These are phyloP conservation scores for Listronotus oregonensis DNA, from an alignment of 1,140 invertebrate species.

Conservation along the genomic window DNA sequence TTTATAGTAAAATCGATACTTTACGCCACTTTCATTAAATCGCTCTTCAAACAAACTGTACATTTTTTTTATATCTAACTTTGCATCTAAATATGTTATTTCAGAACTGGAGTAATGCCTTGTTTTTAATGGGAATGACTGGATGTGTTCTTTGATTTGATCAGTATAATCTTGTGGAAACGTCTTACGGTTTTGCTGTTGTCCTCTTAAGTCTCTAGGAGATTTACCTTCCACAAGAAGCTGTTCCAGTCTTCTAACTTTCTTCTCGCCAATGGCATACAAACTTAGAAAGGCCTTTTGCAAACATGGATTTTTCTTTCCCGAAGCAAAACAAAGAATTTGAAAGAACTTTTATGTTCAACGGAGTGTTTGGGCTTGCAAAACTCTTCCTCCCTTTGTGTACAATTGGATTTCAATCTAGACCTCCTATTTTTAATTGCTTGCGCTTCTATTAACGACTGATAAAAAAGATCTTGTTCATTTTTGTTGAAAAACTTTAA, in stretches of 20 bases:
- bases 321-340: too few relatives aligned
- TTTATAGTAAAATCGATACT: slow-evolving; percentile 16
- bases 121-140: slow-evolving; percentile 22
- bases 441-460: too few relatives aligned
- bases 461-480: too few relatives aligned
- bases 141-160: slow-evolving; percentile 8
- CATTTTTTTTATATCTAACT: slow-evolving; percentile 24
- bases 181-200: background rate
- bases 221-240: background rate
- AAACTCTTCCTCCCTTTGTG: too few relatives aligned
- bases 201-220: background rate
- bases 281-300: slow-evolving; percentile 11
- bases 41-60: slow-evolving; percentile 22
- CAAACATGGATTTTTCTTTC: too few relatives aligned
- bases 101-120: slow-evolving; percentile 18
- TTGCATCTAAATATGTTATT: slow-evolving; percentile 22
- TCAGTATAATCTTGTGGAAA: slow-evolving; percentile 3
- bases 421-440: too few relatives aligned
- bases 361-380: too few relatives aligned
- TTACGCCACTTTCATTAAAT: slow-evolving; percentile 2
- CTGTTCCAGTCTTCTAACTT: background rate
- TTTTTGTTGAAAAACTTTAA: too few relatives aligned
- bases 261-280: slow-evolving; percentile 1
- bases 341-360: too few relatives aligned
- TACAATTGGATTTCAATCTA: too few relatives aligned